Percentiles rank a stretch among this genome's conserved stretches.
phyloP scores from a whole-genome alignment of 2,888 invertebrate species.

The Caenorhabditis sp. region DNA sequence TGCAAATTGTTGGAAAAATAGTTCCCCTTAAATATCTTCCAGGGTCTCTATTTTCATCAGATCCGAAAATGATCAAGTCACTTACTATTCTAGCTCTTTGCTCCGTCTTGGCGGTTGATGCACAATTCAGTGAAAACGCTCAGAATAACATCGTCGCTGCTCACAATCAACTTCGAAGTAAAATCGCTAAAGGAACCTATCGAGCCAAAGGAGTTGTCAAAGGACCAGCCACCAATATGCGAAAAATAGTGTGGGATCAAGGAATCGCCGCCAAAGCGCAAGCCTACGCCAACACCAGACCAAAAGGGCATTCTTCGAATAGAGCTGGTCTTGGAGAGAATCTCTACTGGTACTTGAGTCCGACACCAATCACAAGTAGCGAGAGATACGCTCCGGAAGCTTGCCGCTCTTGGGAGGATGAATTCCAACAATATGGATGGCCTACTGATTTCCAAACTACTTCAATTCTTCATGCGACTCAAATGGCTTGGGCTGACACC shows the following conservation, averaged over 20 bases:
- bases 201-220: background rate
- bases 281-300: background rate
- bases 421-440: no score
- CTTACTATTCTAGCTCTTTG: no score
- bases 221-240: background rate
- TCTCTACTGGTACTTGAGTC: background rate
- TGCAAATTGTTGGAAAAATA: no score
- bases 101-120: background rate
- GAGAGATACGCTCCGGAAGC: background rate
- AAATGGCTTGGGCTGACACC: constrained; percentile 38
- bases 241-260: background rate
- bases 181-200: background rate
- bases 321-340: no score
- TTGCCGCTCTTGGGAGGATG: no score
- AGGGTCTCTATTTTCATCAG: no score
- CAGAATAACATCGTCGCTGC: background rate
- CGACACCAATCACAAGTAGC: background rate
- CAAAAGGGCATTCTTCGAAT: no score
- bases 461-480: constrained; percentile 19
- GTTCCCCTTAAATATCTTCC: no score
- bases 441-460: no score
- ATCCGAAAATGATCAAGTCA: no score
- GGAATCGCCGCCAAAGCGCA: background rate
- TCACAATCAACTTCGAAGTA: background rate
- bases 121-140: background rate